A percentile compares a stretch with the other conserved stretches of the same genome.
Evolutionary conservation across 2,797 vertebrate species (phyloP).

Genomic region (Acanthornis magna): DNA sequence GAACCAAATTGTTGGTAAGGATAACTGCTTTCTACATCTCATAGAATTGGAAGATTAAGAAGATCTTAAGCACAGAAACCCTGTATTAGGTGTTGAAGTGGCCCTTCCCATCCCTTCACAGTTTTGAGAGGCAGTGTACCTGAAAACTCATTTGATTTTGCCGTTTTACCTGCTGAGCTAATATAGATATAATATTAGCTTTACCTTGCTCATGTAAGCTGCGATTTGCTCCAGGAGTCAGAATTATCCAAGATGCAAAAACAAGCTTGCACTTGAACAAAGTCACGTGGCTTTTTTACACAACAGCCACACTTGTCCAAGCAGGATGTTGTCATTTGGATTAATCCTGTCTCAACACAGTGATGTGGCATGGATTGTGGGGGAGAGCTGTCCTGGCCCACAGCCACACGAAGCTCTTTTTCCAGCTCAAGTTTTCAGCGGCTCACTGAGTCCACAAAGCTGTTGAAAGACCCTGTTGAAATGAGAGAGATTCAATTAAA

Average conservation of each 20-base stretch:
- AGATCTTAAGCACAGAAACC: too few relatives aligned
- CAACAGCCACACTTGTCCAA: fast-evolving
- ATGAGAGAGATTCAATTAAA: not conserved
- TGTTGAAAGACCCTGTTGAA: not conserved
- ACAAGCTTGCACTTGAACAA: not conserved
- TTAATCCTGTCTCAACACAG: not conserved
- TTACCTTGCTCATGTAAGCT: too few relatives aligned
- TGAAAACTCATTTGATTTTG: too few relatives aligned
- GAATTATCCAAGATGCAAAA: not conserved
- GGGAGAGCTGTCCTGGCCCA: not conserved
- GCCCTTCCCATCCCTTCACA: too few relatives aligned
- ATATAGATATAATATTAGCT: too few relatives aligned
- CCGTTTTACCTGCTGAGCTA: too few relatives aligned
- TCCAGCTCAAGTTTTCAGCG: not conserved
- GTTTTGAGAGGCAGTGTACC: too few relatives aligned
- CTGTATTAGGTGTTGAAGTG: too few relatives aligned
- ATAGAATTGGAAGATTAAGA: too few relatives aligned
- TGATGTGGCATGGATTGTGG: fast-evolving
- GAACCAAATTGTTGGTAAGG: too few relatives aligned
- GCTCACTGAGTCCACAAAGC: not conserved
- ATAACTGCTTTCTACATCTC: too few relatives aligned
- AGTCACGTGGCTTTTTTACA: not conserved
- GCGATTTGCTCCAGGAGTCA: not conserved
- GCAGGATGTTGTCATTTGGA: not conserved
- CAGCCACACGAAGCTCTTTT: not conserved